These are phyloP conservation scores for Crotalus horridus DNA, from an alignment of 2,113 vertebrate genomes.

Conservation along the genomic window DNA sequence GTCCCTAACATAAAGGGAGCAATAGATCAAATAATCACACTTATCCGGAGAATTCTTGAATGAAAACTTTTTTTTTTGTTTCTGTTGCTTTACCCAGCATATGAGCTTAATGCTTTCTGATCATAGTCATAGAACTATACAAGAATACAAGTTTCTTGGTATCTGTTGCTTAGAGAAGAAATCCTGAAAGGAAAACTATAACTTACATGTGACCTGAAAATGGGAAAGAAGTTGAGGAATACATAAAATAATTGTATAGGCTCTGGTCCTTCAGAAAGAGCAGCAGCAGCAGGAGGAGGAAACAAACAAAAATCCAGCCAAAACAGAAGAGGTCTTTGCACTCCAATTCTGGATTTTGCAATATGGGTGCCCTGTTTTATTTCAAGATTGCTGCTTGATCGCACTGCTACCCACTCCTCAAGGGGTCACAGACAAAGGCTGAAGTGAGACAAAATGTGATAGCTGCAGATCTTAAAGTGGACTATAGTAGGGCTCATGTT, in stretches of 20 bases:
- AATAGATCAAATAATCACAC: slow-evolving; percentile 46
- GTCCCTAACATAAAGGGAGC: slow-evolving; percentile 41
- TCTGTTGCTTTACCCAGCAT: not conserved
- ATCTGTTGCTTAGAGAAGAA: not conserved
- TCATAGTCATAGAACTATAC: not conserved
- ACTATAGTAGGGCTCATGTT: not conserved
- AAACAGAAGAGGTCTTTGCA: not conserved
- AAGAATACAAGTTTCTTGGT: not conserved
- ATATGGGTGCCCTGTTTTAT: not conserved
- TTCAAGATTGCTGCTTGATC: not conserved
- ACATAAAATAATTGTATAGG: not conserved
- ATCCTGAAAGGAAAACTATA: not conserved
- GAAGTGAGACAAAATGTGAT: not conserved
- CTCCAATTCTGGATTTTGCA: not conserved
- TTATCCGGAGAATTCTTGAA: not conserved
- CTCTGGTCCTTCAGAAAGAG: not conserved
- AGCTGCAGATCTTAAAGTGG: not conserved
- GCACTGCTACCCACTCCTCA: not conserved
- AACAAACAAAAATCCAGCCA: not conserved
- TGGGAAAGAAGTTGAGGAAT: not conserved
- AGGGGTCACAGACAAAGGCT: not conserved
- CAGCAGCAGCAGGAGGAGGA: not conserved
- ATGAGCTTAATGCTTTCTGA: not conserved
- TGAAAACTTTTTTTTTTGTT: slow-evolving; percentile 14
- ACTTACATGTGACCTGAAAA: not conserved